Evolutionary conservation across 2,888 invertebrate species (phyloP).

Genomic region (Automeris io): DNA sequence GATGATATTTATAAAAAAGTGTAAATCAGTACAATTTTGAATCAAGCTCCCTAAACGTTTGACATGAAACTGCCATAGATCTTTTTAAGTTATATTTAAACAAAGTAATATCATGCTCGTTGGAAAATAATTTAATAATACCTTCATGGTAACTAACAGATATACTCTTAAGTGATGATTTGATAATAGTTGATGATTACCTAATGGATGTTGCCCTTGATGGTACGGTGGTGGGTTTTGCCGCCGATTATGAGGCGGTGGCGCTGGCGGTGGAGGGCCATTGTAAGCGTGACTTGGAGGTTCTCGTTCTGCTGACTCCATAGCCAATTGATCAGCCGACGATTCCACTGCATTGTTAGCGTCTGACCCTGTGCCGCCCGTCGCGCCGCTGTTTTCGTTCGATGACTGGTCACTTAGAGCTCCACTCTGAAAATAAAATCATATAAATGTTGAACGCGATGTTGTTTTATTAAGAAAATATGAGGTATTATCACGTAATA

Average conservation of each 20-base stretch:
- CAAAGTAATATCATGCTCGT: too few relatives aligned
- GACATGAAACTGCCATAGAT: too few relatives aligned
- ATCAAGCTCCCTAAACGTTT: background rate
- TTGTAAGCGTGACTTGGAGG: conserved; percentile 69
- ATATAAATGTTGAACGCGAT: too few relatives aligned
- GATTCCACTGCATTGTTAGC: conserved; percentile 75
- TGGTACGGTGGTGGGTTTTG: conserved; percentile 83
- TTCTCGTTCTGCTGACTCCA: conserved; percentile 83
- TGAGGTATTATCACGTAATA: too few relatives aligned
- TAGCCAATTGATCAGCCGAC: conserved; percentile 81
- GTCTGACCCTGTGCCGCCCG: conserved; percentile 74
- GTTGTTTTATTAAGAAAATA: too few relatives aligned
- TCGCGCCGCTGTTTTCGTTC: conserved; percentile 73
- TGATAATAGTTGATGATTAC: conserved; percentile 27
- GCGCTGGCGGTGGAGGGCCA: conserved; percentile 75
- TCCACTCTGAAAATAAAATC: conserved; percentile 48
- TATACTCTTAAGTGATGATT: too few relatives aligned
- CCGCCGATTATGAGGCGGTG: conserved; percentile 84
- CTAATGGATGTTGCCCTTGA: conserved; percentile 73
- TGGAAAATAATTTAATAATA: too few relatives aligned
- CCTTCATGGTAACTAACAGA: too few relatives aligned
- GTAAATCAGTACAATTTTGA: conserved; percentile 3
- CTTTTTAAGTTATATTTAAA: too few relatives aligned
- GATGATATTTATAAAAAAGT: too few relatives aligned
- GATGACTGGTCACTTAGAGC: conserved; percentile 60